These are phyloP conservation scores for Zaprionus obscuricornis DNA, from an alignment of 2,888 invertebrate genomes.

Conservation along the genomic window DNA sequence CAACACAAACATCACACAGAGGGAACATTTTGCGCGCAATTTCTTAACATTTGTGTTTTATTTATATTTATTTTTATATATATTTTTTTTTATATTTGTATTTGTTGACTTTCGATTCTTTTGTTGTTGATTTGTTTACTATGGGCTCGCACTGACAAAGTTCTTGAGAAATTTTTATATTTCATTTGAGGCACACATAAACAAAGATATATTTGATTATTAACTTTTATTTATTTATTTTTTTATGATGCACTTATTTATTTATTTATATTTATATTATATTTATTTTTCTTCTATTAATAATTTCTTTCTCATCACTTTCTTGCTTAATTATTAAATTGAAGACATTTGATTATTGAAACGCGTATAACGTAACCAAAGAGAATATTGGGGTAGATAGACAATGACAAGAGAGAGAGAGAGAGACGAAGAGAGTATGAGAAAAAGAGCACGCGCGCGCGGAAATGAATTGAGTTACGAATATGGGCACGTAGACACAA, in stretches of 20 bases:
- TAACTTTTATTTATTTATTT: no score
- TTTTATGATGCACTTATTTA: no score
- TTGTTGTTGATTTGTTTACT: no score
- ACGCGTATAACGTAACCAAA: constrained; percentile 29
- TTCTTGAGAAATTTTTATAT: no score
- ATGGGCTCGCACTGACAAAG: no score
- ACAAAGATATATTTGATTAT: neutral
- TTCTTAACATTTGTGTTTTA: no score
- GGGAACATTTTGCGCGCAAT: no score
- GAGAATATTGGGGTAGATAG: constrained; percentile 18
- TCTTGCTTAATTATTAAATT: constrained; percentile 12
- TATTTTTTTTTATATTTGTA: no score
- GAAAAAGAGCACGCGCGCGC: constrained; percentile 35
- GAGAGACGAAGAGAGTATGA: neutral
- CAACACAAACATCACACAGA: no score
- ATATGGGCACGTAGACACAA: constrained; percentile 63
- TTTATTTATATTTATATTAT: constrained; percentile 7
- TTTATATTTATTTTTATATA: no score
- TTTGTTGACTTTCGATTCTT: no score
- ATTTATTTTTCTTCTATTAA: constrained; percentile 3
- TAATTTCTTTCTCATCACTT: constrained; percentile 6
- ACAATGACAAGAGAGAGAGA: constrained; percentile 16
- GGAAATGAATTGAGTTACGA: constrained; percentile 12
- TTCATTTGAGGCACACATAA: no score
- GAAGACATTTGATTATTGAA: constrained; percentile 12